Base-by-base conservation (phyloP, 2,113 vertebrate species). In the Setophaga coronata region DNA sequence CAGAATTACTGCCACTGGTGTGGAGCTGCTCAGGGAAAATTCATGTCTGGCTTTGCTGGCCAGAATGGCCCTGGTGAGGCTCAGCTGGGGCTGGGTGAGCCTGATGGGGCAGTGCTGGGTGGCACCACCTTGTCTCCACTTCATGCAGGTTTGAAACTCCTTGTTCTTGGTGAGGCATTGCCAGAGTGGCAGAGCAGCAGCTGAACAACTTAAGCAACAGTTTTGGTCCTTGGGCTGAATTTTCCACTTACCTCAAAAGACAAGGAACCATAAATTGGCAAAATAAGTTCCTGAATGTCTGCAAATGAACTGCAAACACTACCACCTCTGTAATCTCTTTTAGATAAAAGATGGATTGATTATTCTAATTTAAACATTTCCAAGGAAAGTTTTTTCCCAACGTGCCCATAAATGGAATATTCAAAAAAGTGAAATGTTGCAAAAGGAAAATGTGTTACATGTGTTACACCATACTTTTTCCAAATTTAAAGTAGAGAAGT, bases 61-160 rank as follows among this genome's bases (percentile, higher is more conserved):
- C 20, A 31, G 7, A 4, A 31, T 0, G 0, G 24, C 25, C 26
- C 38, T 34, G 28, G 9, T 42, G 36, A 54, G 36, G 9, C 31
- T 79, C 29, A 42, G 26, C 34, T 8, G 17, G 0, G 0, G 5
- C 21, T 48, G 7, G 12, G 26, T 16, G 15, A 61, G 16, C 1
- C 5, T 16, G 34, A 20, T 34, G 60, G 2, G 4, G 5, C 10
- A 45, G 12, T 7, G 33, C 1, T 21, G 18, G 3, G 31, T 58
- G 42, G 18, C 50, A 17, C 36, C 47, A 19, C 42, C 31, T 48
- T 36, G 34, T 31, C 28, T 31, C 34, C 1, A 7, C 26, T 69
- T 53, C 33, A 9, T 19, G 26, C 12, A 14, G 0, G 26, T 83
- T 48, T 5, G 5, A 50, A 81, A 31, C 18, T 3, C 6, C 3